Percentiles rank a stretch among this genome's conserved stretches.
Evolutionary conservation across 1,140 invertebrate genomes (phyloP).

Genomic region (Drosophila arizonae): DNA sequence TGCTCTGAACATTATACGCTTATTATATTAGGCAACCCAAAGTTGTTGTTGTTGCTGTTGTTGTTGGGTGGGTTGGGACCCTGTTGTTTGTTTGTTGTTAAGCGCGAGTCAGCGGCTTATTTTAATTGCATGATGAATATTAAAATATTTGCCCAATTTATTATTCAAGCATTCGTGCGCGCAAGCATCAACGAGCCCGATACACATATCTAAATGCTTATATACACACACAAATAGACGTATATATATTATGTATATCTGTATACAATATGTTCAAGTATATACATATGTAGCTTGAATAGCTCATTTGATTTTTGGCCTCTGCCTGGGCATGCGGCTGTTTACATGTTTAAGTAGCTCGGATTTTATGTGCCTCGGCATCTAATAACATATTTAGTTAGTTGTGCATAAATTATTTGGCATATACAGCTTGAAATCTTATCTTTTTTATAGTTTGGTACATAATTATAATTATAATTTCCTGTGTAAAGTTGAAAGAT

Average conservation of each 20-base stretch:
- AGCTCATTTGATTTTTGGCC: constrained; percentile 27
- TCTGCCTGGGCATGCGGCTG: constrained; percentile 11
- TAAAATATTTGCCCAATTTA: constrained; percentile 82
- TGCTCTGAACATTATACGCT: constrained; percentile 55
- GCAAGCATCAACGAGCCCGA: constrained; percentile 47
- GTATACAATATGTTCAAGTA: constrained; percentile 8
- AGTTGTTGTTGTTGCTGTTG: constrained; percentile 38
- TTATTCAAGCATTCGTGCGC: constrained; percentile 76
- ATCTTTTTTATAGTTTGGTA: constrained; percentile 35
- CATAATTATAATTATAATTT: constrained; percentile 42
- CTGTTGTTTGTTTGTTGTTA: constrained; percentile 5
- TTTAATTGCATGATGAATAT: constrained; percentile 83
- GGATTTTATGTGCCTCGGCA: constrained; percentile 11
- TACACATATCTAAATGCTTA: constrained; percentile 37
- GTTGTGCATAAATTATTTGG: constrained; percentile 65
- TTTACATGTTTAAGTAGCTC: constrained; percentile 51
- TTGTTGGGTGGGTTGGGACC: constrained; percentile 7
- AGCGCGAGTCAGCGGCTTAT: constrained; percentile 68
- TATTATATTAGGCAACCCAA: constrained; percentile 77
- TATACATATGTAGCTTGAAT: constrained; percentile 6
- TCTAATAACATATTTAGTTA: constrained; percentile 65
- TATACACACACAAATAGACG: neutral
- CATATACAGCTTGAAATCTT: constrained; percentile 4
- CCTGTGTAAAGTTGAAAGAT: constrained; percentile 10
- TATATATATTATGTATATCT: constrained; percentile 23